phyloP scores from a whole-genome alignment of 2,888 invertebrate genomes.

The Operophtera brumata region DNA sequence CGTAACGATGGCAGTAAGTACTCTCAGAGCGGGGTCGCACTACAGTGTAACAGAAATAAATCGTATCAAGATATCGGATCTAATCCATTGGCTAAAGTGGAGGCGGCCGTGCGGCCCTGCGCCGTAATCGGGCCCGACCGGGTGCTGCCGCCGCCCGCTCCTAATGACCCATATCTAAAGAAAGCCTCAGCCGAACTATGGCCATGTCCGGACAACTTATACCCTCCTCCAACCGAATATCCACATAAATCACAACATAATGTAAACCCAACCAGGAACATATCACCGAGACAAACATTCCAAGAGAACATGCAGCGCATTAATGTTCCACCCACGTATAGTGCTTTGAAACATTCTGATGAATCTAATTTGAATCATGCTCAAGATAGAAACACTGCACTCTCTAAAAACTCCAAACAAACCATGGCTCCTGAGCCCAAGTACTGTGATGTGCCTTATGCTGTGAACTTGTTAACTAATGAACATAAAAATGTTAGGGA shows the following conservation, averaged over 20 bases:
- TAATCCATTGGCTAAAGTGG: conserved; percentile 67
- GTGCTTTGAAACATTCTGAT: conserved; percentile 58
- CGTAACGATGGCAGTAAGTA: conserved; percentile 70
- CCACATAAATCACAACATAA: conserved; percentile 59
- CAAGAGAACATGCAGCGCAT: conserved; percentile 78
- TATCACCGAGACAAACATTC: conserved; percentile 78
- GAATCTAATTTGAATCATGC: conserved; percentile 48
- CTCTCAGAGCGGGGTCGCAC: conserved; percentile 51
- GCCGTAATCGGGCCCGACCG: conserved; percentile 77
- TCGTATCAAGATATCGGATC: conserved; percentile 65
- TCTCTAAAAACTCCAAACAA: conserved; percentile 58
- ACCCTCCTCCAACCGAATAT: conserved; percentile 65
- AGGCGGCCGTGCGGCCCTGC: conserved; percentile 68
- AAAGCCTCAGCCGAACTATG: conserved; percentile 61
- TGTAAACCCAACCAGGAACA: conserved; percentile 67
- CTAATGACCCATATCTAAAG: conserved; percentile 57
- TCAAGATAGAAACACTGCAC: conserved; percentile 46
- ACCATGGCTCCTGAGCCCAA: conserved; percentile 62
- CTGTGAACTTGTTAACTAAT: conserved; percentile 59
- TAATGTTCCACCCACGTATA: conserved; percentile 69
- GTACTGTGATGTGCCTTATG: conserved; percentile 78
- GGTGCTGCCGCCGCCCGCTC: conserved; percentile 55
- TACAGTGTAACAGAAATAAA: conserved; percentile 62
- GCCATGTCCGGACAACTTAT: conserved; percentile 53
- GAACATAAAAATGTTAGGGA: conserved; percentile 66